Evolutionary conservation across 2,113 vertebrate species (phyloP), one percentile per base, ranked within the genome.

Genomic region (Ammodytes dubius): DNA sequence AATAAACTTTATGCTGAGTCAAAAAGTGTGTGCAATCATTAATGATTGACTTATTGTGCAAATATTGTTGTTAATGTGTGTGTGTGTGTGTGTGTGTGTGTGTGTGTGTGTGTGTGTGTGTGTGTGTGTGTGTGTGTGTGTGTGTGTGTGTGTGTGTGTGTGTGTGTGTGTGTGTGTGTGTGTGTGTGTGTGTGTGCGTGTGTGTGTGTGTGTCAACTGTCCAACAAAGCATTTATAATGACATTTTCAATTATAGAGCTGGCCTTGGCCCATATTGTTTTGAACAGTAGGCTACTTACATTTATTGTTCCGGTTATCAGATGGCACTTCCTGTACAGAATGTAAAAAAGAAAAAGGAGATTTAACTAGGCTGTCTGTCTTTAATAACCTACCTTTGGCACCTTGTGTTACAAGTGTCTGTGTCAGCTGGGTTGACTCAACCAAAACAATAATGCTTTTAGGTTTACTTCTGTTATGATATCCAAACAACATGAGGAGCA

Each of bases 281-380:
- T 2, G 10, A n/a, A 52, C 7, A 13, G 3, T 73, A 27, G 27
- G 27, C 27, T 27, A 89, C 92, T 95, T 75, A 95, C 94, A 64
- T 47, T 58, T 79, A 17, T 58, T 57, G 2, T n/a, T 19, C 35
- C 7, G 5, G 42, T 60, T 0, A 2, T 59, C 35, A 74, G 78
- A 0, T 0, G 39, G 7, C 49, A 68, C 39, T 64, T 88, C 73
- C 93, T 94, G 43, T 9, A 79, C 39, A 56, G 14, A 79, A 68
- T 11, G 19, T 42, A 27, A 7, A 27, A 40, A 79, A n/a, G n/a
- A n/a, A 13, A 10, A 37, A 0, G 7, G 0, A 14, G 0, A 39
- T 9, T 67, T 3, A 57, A 12, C 70, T 35, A 75, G n/a, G n/a
- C n/a, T n/a, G n/a, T 0, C 4, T 77, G 17, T 77, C 0, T 42